Percentiles rank a stretch among this genome's conserved stretches.
phyloP scores from a whole-genome alignment of 2,888 invertebrate genomes.

The Biston betularia region DNA sequence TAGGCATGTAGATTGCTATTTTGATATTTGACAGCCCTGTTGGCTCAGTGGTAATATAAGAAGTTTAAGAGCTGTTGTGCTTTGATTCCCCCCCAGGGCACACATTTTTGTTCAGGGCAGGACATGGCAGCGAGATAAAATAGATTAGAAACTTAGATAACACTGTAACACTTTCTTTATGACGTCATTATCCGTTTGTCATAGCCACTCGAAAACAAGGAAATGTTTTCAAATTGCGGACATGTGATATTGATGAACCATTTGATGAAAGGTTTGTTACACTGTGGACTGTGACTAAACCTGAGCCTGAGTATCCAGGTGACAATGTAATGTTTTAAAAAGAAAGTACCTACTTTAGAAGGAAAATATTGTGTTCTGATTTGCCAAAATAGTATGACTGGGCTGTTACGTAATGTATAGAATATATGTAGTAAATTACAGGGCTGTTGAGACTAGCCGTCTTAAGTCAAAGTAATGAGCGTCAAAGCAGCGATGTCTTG shows the following conservation, averaged over 20 bases:
- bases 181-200: constrained; percentile 21
- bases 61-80: too few relatives aligned
- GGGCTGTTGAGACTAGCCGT: too few relatives aligned
- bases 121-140: too few relatives aligned
- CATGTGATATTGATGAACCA: constrained; percentile 6
- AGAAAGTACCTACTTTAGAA: constrained; percentile 11
- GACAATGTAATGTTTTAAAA: constrained; percentile 20
- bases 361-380: neutral
- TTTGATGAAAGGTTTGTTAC: constrained; percentile 7
- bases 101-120: too few relatives aligned
- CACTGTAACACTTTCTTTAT: neutral
- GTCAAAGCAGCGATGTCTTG: too few relatives aligned
- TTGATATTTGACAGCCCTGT: too few relatives aligned
- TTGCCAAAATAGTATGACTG: neutral
- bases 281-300: constrained; percentile 16
- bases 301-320: constrained; percentile 7
- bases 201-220: constrained; percentile 20
- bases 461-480: too few relatives aligned
- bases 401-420: neutral
- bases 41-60: too few relatives aligned
- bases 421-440: neutral
- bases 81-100: too few relatives aligned
- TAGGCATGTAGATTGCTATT: too few relatives aligned
- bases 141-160: too few relatives aligned
- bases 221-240: constrained; percentile 24